These are phyloP conservation scores for Charanyca ferruginea DNA, from an alignment of 2,888 invertebrate species.

Conservation along the genomic window DNA sequence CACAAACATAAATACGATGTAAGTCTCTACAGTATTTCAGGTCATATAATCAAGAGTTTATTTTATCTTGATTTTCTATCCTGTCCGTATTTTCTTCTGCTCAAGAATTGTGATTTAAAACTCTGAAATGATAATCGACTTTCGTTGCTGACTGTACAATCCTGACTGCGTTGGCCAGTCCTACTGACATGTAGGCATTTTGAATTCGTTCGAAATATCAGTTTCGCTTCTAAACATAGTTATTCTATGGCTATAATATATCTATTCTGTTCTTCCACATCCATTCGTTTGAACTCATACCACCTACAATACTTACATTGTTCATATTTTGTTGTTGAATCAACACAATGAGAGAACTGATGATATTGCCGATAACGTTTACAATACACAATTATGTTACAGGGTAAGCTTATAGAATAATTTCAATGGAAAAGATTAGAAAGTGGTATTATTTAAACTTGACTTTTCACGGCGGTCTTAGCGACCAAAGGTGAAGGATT, in stretches of 20 bases:
- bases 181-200: not conserved
- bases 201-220: not conserved
- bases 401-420: constrained; percentile 5
- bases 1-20: no score
- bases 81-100: no score
- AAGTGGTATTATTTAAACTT: constrained; percentile 16
- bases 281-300: constrained; percentile 22
- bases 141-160: no score
- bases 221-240: not conserved
- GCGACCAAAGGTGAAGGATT: not conserved
- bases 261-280: constrained; percentile 14
- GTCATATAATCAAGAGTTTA: no score
- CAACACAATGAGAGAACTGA: constrained; percentile 51
- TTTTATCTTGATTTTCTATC: no score
- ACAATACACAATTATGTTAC: constrained; percentile 50
- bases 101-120: no score
- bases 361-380: constrained; percentile 50
- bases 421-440: constrained; percentile 12
- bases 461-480: constrained; percentile 1
- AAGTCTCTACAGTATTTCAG: no score
- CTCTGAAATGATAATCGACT: no score
- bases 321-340: constrained; percentile 42
- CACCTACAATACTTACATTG: constrained; percentile 49
- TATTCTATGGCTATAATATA: constrained; percentile 20
- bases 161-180: not conserved